Evolutionary conservation across 1,140 invertebrate genomes (phyloP), one percentile per base, ranked within the genome.

Genomic region (Macrobrachium rosenbergii): DNA sequence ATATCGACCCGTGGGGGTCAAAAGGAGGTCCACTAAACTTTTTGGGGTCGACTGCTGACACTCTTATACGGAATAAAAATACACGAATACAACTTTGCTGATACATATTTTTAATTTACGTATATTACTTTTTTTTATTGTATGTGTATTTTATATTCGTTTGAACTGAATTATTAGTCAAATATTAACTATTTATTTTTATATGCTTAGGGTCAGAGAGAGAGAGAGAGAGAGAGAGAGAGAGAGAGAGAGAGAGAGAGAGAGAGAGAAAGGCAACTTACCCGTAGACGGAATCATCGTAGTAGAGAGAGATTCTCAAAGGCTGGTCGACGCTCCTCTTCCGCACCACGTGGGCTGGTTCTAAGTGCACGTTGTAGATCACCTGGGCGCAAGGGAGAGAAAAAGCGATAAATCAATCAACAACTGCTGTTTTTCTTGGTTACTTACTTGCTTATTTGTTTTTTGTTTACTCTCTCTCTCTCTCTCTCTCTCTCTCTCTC

Each of bases 221-320:
- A 72, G n/a, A 52, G 43, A 45, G 69, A 72, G n/a, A 72, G n/a
- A 17, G 16, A 82, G 23, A 72, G 58, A 58, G 73, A 83, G 37
- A 60, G 59, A 73, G 43, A 75, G 17, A 75, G n/a, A 73, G 28
- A 83, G n/a, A 75, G 21, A 58, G 37, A 75, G 28, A 72, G 12
- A 43, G 10, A 17, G 17, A 60, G 28, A 37, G 28, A 37, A 3
- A 37, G 28, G 3, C 28, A 21, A 88, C 94, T 94, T 91, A 97
- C 96, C 95, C 95, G 92, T 96, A 95, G 77, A 98, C 95, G 91
- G 97, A 98, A 86, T 95, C 93, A 91, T 99, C 98, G 92, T 98
- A 98, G 91, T 95, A 95, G 87, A 98, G 93, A 89, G 97, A 94
- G 90, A 99, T 98, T 90, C 97, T 94, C 79, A 99, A 93, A 2